Evolutionary conservation across 2,113 vertebrate genomes (phyloP), one percentile per base, ranked within the genome.

Genomic region (Tetrao urogallus): DNA sequence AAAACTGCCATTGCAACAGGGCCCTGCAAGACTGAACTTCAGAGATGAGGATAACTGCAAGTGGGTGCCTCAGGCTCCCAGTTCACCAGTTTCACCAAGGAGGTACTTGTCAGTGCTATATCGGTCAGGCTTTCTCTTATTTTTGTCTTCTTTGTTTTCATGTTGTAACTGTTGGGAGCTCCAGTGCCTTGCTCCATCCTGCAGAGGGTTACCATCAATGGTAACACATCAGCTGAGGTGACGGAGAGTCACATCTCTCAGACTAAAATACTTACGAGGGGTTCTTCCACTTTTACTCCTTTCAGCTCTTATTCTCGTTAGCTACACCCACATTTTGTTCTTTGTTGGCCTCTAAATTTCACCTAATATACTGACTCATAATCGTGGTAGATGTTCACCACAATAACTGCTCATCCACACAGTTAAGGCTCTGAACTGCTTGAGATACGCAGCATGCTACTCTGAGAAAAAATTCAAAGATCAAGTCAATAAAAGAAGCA

Each of bases 221-320:
- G 11, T 24, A 70, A n/a, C 56, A 38, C 9, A 10, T 6, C 28
- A 63, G 0, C 0, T 34, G 16, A 24, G 10, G 18, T 50, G 34
- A 75, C 13, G 24, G 16, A 71, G 9, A 50, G 20, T 80, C 20
- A 11, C 3, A 19, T 70, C 32, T 43, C 42, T 64, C 43, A 38
- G n/a, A 45, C 11, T 48, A 56, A 86, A 86, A 81, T 54, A 58
- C 42, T 36, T 30, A 36, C 11, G n/a, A 42, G 3, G 74, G 24
- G 36, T 48, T 79, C 28, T 70, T 82, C 40, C 16, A 21, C 28
- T 76, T 66, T 7, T 6, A 79, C 22, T 27, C 71, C 56, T 21
- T 25, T 0, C 14, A 32, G 3, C 34, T 36, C 10, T 61, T 32
- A 30, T 19, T 57, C 54, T 47, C 57, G 57, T 1, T 34, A 20